These are phyloP conservation scores for Anguilla marmorata DNA, from an alignment of 2,797 vertebrate genomes.

Conservation along the genomic window DNA sequence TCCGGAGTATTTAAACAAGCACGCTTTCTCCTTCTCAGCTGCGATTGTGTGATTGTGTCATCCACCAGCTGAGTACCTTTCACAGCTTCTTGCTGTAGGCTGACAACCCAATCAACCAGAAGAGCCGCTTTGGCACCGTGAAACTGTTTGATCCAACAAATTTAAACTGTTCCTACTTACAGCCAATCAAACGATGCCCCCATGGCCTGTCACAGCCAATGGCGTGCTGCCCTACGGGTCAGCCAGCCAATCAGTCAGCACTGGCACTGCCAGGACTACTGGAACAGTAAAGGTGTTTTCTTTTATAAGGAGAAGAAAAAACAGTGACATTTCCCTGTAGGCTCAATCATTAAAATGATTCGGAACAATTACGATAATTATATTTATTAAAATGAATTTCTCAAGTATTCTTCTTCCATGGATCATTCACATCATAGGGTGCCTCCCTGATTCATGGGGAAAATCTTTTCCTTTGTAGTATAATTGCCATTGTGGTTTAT, in stretches of 20 bases:
- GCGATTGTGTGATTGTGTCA: neutral
- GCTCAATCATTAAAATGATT: neutral
- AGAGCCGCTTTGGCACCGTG: neutral
- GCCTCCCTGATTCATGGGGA: neutral
- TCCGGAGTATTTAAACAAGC: neutral
- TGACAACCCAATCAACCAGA: neutral
- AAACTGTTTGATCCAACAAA: neutral
- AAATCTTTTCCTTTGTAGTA: neutral
- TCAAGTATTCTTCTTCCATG: neutral
- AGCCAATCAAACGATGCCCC: neutral
- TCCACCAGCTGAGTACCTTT: neutral
- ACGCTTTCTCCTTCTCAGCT: neutral
- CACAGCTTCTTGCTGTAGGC: neutral
- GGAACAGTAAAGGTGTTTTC: neutral
- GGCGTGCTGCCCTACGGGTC: neutral
- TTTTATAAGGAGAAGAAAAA: neutral
- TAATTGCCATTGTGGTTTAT: conserved; percentile 61
- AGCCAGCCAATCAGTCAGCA: neutral
- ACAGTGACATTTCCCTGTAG: neutral
- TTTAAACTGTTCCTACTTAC: neutral
- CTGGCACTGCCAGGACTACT: neutral
- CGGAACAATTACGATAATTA: neutral
- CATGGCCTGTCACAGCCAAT: neutral
- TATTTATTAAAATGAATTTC: neutral
- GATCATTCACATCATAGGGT: neutral